Evolutionary conservation across 2,888 invertebrate genomes (phyloP), one percentile per base, ranked within the genome.

Genomic region (Tetanocera ferruginea): DNA sequence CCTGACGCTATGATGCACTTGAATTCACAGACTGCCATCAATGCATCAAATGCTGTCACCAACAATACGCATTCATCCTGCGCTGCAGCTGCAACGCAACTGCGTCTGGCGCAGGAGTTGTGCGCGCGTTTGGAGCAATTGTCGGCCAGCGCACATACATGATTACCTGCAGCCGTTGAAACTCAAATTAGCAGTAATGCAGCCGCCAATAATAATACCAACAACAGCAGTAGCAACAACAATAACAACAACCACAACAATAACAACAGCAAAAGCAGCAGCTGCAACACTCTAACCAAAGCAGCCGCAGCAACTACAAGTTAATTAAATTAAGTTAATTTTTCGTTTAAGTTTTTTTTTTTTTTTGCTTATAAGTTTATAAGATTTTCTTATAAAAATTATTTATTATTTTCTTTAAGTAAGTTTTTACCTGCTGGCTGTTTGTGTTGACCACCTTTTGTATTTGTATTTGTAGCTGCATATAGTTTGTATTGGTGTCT

Each of bases 111-210:
- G 23, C 91, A 91, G 80, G 92, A 92, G 84, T 85, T 92, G 79
- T 91, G 91, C 87, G 89, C 90, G 79, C 89, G 91, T 80, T 86
- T 92, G 84, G 92, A 92, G 82, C 91, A 91, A 81, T 87, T 92
- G 77, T 91, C 91, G 75, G 90, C 91, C 79, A 85, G 85, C 80
- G 84, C 86, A 74, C 85, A 86, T 74, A 90, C 91, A 81, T 80
- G 79, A 80, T 80, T 76, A 4, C 60, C 71, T 57, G 43, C 23
- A 4, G 51, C 51, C 11, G 25, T 66, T 31, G 25, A 23, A 3
- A 71, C 9, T 51, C 11, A 11, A 43, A 31, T 9, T 31, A 31
- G 28, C 52, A 37, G 52, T 52, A 9, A 19, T 52, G 17, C 52
- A 34, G 34, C 31, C 70, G 43, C 43, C 25, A 34, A n/a, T 14